Evolutionary conservation across 2,888 invertebrate genomes (phyloP).

Genomic region (Steinernema hermaphroditum): DNA sequence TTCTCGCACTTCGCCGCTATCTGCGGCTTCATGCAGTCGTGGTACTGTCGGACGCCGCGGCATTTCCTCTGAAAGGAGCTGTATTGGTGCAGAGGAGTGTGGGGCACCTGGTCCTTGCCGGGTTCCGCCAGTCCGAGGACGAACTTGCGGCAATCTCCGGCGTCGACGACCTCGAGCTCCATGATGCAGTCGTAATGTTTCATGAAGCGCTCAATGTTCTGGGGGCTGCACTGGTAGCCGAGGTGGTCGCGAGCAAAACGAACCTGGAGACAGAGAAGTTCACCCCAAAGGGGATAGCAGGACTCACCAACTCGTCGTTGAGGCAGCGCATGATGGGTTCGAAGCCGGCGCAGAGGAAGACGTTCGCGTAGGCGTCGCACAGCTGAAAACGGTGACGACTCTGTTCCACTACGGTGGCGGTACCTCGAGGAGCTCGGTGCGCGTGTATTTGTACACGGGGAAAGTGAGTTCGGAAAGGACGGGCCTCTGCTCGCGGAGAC

Average conservation of each 20-base stretch:
- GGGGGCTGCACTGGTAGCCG: constrained; percentile 33
- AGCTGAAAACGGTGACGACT: constrained; percentile 13
- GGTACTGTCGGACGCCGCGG: constrained; percentile 31
- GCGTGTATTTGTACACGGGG: constrained; percentile 35
- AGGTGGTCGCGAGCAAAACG: constrained; percentile 34
- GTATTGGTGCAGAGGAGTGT: too few relatives aligned
- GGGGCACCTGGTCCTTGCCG: not conserved
- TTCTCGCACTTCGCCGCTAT: constrained; percentile 16
- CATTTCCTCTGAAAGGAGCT: constrained; percentile 19
- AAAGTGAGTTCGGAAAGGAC: constrained; percentile 59
- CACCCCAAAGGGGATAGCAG: too few relatives aligned
- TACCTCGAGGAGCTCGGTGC: constrained; percentile 35
- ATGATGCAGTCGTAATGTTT: constrained; percentile 34
- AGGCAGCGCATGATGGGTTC: constrained; percentile 33
- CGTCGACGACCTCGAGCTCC: constrained; percentile 7
- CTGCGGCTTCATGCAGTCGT: constrained; percentile 26
- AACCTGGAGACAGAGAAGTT: not conserved
- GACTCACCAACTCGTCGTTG: constrained; percentile 30
- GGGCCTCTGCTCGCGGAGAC: constrained; percentile 52
- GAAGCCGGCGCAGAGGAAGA: constrained; percentile 36
- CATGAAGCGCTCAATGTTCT: constrained; percentile 32
- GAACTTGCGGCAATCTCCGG: not conserved
- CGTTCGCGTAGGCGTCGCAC: constrained; percentile 41
- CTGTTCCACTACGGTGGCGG: too few relatives aligned
- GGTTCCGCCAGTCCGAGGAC: not conserved